These are phyloP conservation scores for Tipula helvola DNA, from an alignment of 2,888 invertebrate species.

Conservation along the genomic window DNA sequence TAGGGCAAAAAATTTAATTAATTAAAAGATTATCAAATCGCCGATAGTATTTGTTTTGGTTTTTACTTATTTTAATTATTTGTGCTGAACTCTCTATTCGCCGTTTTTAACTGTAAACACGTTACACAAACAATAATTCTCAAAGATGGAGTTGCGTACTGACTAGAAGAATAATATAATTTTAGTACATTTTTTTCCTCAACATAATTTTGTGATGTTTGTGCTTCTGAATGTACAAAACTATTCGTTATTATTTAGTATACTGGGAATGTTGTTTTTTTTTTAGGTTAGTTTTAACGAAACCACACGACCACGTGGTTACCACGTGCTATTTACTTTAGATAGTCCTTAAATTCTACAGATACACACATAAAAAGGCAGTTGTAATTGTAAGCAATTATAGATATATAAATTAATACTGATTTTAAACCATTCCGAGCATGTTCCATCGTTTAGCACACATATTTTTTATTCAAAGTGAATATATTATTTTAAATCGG, in stretches of 20 bases:
- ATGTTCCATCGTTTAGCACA: neutral
- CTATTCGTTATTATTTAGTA: neutral
- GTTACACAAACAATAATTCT: neutral
- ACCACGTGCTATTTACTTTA: neutral
- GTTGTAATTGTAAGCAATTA: neutral
- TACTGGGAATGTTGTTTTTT: neutral
- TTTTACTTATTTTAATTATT: neutral
- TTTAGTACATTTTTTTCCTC: neutral
- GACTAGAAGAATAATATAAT: neutral
- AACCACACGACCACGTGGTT: neutral
- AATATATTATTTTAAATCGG: neutral
- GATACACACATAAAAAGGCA: neutral
- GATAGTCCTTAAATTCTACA: neutral
- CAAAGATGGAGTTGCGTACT: neutral
- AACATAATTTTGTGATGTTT: neutral
- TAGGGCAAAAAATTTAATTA: neutral
- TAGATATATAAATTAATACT: neutral
- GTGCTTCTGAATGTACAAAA: neutral
- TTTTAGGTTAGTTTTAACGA: neutral
- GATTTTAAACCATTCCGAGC: neutral
- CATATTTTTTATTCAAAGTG: neutral
- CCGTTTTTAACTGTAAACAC: neutral
- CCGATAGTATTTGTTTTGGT: neutral
- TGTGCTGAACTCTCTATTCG: neutral
- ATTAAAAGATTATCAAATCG: neutral